phyloP scores from a whole-genome alignment of 2,888 invertebrate species.

The Drosophila cognata region DNA sequence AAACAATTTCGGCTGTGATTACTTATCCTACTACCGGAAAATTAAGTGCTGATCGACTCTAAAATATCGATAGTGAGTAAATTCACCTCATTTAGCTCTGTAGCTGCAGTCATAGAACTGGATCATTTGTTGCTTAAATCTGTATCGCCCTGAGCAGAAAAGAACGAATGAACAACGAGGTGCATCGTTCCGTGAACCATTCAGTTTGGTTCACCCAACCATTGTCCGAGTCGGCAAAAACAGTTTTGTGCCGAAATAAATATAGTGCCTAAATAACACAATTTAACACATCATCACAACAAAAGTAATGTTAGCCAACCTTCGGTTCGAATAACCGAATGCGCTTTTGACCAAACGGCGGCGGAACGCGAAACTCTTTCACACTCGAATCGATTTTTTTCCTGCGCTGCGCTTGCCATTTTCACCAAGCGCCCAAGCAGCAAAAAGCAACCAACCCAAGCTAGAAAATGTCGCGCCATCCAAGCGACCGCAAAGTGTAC shows the following conservation, averaged over 20 bases:
- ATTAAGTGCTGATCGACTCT: neutral
- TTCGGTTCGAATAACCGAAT: constrained; percentile 35
- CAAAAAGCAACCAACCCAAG: constrained; percentile 59
- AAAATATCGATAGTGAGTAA: constrained; percentile 24
- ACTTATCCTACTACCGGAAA: neutral
- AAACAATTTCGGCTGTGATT: neutral
- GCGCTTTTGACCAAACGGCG: constrained; percentile 35
- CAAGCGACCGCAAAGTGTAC: constrained; percentile 96
- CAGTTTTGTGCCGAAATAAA: constrained; percentile 72
- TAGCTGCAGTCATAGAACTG: neutral
- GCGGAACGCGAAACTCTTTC: constrained; percentile 48
- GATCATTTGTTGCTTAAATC: constrained; percentile 41
- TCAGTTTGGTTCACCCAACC: constrained; percentile 37
- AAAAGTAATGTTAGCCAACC: constrained; percentile 54
- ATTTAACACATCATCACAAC: constrained; percentile 32
- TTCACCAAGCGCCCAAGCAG: constrained; percentile 53
- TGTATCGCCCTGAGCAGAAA: constrained; percentile 13
- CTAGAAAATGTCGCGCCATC: constrained; percentile 83
- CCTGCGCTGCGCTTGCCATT: constrained; percentile 61
- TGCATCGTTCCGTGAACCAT: constrained; percentile 25
- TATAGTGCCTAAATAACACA: constrained; percentile 58
- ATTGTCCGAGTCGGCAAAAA: constrained; percentile 72
- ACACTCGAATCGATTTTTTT: constrained; percentile 72
- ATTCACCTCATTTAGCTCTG: constrained; percentile 11
- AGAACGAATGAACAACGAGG: constrained; percentile 10